Conservation (phyloP, 2,888 invertebrate genomes). For the Mimumesa dahlbomi region DNA sequence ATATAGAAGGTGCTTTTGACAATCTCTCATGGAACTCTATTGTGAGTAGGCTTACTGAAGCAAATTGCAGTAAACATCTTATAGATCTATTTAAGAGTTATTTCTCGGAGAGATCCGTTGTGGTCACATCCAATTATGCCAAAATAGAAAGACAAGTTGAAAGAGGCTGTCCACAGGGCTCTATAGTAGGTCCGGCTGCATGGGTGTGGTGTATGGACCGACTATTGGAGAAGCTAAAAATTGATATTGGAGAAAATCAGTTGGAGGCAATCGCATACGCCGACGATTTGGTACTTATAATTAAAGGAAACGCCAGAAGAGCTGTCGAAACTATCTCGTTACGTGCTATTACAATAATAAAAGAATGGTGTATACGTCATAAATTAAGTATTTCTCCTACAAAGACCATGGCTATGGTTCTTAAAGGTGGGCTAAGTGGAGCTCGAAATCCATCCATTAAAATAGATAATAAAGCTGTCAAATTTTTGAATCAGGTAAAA, state of each 20-base stretch:
- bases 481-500: too few species aligned
- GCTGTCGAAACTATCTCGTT: not conserved
- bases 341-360: not conserved
- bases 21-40: conserved; percentile 20
- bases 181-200: conserved; percentile 1
- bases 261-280: not conserved
- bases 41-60: not conserved
- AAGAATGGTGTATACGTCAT: not conserved
- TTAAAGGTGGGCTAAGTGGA: too few species aligned
- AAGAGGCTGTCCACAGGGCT: conserved; percentile 12
- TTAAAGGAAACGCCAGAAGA: not conserved
- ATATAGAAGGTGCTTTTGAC: conserved; percentile 18
- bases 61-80: not conserved
- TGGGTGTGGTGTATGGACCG: conserved; percentile 3
- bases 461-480: too few species aligned
- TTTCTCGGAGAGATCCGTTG: not conserved
- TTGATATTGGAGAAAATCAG: not conserved
- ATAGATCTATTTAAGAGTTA: not conserved
- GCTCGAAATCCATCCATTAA: too few species aligned
- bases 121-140: not conserved
- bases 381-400: too few species aligned
- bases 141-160: not conserved
- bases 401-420: too few species aligned
- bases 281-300: not conserved
- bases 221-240: not conserved